Evolutionary conservation across 2,113 vertebrate species (phyloP).

Genomic region (Nymphicus hollandicus): DNA sequence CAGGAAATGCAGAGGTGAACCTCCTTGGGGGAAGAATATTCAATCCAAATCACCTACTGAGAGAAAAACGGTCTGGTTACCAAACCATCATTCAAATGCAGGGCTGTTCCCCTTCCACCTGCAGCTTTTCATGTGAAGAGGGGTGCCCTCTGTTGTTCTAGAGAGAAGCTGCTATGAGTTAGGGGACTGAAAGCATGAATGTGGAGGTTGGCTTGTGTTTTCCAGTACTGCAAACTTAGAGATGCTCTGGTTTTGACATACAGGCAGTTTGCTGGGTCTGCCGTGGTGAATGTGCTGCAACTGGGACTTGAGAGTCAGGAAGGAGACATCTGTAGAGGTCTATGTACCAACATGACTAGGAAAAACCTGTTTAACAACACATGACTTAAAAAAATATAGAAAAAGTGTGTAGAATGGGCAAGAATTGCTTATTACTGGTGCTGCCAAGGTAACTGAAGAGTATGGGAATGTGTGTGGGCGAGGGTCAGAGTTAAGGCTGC

Average conservation of each 20-base stretch:
- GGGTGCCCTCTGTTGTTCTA: constrained; percentile 24
- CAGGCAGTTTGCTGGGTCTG: neutral
- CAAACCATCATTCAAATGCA: neutral
- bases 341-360: neutral
- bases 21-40: neutral
- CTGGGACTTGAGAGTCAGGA: neutral
- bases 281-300: neutral
- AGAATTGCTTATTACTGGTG: neutral
- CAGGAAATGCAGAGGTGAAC: neutral
- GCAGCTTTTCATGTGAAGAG: neutral
- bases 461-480: neutral
- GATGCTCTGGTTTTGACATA: neutral
- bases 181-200: neutral
- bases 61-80: neutral
- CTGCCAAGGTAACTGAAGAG: neutral
- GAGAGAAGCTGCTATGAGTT: neutral
- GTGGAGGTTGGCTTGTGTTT: neutral
- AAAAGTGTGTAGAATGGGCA: neutral
- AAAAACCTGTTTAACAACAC: neutral
- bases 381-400: neutral
- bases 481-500: neutral
- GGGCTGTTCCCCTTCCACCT: neutral
- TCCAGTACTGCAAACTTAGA: neutral
- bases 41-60: neutral
- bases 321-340: neutral